Evolutionary conservation across 1,140 invertebrate genomes (phyloP), one percentile per base, ranked within the genome.

Genomic region (Penaeus vannamei): DNA sequence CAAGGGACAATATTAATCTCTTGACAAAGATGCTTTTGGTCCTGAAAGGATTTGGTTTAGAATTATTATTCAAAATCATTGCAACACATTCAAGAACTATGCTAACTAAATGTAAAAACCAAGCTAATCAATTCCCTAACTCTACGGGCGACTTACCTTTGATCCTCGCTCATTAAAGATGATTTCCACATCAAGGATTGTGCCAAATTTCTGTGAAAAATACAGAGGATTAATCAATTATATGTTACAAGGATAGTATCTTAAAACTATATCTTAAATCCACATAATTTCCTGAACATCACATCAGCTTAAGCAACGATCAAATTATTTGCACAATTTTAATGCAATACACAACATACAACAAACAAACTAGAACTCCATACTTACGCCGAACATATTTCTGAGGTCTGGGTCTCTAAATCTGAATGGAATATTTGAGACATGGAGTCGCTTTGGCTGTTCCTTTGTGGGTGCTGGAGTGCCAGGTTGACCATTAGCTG

Each of bases 81-180:
- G 53, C 53, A 53, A 53, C 53, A 53, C 53, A 53, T 53, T 53
- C 53, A 53, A 53, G 53, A 53, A 17, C 53, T 53, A 53, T 53
- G 53, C 53, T 53, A 53, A 53, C 53, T 53, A 53, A 53, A 53
- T 14, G 53, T 53, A 53, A 53, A 53, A 53, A 53, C 17, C 53
- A 53, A 53, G 53, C 53, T 53, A 12, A 53, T 53, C 5, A 53
- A 53, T 12, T 53, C 53, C 53, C 53, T 60, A 69, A 23, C 53
- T 32, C 42, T n/a, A 87, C 12, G 23, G 42, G 29, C 92, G 92
- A 93, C 92, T 96, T 96, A 99, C 98, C 98, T 99, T 99, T 92
- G 98, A 99, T 93, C 98, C 98, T 92, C 98, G 95, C 95, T 99
- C 98, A 94, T 99, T 99, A 95, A 99, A 99, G 93, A 99, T 99